Evolutionary conservation across 2,888 invertebrate genomes (phyloP).

Genomic region (Eulithis testata): DNA sequence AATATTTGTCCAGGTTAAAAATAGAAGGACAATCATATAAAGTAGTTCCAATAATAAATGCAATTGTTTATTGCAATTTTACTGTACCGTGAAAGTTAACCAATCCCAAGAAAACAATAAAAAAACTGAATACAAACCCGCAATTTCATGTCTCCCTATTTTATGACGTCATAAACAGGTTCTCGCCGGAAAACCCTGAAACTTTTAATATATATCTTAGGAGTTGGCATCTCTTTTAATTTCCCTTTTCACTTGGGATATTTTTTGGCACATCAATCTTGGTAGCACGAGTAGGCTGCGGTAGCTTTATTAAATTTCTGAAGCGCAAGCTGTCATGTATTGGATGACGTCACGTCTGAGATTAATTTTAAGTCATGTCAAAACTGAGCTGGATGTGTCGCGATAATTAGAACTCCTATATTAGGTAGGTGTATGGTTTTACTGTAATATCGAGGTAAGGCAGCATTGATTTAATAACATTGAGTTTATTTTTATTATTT

Average conservation of each 20-base stretch:
- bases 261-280: conserved; percentile 75
- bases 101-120: conserved; percentile 6
- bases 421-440: not conserved
- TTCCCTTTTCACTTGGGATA: conserved; percentile 58
- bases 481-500: too few relatives aligned
- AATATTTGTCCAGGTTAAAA: too few relatives aligned
- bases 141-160: conserved; percentile 43
- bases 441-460: not conserved
- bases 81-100: not conserved
- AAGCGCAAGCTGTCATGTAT: conserved; percentile 60
- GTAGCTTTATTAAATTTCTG: conserved; percentile 76
- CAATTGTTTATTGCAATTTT: not conserved
- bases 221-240: conserved; percentile 63
- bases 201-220: conserved; percentile 61
- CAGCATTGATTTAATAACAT: too few relatives aligned
- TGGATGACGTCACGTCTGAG: conserved; percentile 53
- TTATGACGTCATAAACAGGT: conserved; percentile 46
- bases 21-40: too few relatives aligned
- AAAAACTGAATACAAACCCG: conserved; percentile 24
- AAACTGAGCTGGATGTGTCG: conserved; percentile 40
- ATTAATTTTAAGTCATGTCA: conserved; percentile 73
- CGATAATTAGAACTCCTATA: conserved; percentile 33
- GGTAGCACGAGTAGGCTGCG: conserved; percentile 56
- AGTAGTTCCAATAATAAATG: not conserved
- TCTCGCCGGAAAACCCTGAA: conserved; percentile 49